phyloP scores from a whole-genome alignment of 2,113 vertebrate species.

The Fukomys damarensis region DNA sequence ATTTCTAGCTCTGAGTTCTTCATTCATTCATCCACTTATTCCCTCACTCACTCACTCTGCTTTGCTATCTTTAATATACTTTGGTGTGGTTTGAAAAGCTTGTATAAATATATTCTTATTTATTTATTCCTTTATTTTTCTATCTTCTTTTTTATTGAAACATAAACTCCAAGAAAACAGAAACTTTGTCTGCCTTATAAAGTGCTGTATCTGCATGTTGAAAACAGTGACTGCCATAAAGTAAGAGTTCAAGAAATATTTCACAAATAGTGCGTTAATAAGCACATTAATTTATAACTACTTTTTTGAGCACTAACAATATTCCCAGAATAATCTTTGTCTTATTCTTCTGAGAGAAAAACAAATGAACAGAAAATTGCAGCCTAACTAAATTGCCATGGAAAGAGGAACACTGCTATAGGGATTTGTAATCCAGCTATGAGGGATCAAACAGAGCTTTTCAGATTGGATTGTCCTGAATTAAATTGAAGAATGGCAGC shows the following conservation, averaged over 20 bases:
- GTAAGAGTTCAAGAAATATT: neutral
- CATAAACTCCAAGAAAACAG: neutral
- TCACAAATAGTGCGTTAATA: neutral
- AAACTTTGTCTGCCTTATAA: neutral
- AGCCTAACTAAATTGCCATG: neutral
- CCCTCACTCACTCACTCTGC: neutral
- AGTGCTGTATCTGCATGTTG: neutral
- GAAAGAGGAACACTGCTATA: neutral
- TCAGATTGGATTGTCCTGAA: neutral
- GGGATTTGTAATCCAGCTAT: neutral
- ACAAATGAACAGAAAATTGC: neutral
- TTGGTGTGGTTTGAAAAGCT: neutral
- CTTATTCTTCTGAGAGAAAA: neutral
- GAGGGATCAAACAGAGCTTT: neutral
- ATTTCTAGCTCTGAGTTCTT: conserved; percentile 12
- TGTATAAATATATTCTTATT: neutral
- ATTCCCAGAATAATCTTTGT: neutral
- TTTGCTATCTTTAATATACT: neutral
- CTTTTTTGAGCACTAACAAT: neutral
- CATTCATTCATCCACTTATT: neutral
- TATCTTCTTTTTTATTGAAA: neutral
- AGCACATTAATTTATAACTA: neutral
- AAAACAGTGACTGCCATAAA: neutral
- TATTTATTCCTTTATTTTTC: neutral
- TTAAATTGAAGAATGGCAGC: neutral